Percentiles rank a stretch among this genome's conserved stretches.
phyloP scores from a whole-genome alignment of 2,113 vertebrate genomes.

The Larimichthys polyactis region DNA sequence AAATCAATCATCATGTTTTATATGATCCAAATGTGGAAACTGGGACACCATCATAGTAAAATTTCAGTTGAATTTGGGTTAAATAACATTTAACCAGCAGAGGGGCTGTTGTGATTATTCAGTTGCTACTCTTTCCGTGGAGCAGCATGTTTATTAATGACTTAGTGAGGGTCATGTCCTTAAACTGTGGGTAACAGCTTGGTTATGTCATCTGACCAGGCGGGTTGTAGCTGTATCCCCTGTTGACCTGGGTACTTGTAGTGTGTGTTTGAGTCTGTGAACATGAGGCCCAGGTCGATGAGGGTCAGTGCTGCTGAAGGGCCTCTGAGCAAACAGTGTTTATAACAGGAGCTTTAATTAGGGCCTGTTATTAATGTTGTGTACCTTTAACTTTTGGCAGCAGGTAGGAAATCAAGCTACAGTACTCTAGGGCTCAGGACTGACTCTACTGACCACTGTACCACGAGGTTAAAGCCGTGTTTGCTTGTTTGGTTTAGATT shows the following conservation, averaged over 20 bases:
- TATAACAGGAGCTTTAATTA: not conserved
- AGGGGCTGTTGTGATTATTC: conserved; percentile 10
- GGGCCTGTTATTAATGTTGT: not conserved
- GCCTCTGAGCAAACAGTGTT: conserved; percentile 18
- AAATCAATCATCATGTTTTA: not conserved
- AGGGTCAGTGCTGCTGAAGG: conserved; percentile 23
- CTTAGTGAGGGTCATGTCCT: conserved; percentile 34
- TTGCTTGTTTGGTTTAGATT: not conserved
- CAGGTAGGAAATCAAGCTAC: not conserved
- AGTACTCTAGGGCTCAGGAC: no score
- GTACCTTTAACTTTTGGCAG: not conserved
- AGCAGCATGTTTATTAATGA: conserved; percentile 46
- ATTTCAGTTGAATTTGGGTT: not conserved
- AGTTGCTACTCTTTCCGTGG: conserved; percentile 14
- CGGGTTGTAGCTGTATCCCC: conserved; percentile 47
- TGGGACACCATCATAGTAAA: not conserved
- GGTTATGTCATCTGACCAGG: conserved; percentile 42
- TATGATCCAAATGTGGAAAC: not conserved
- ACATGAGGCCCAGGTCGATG: conserved; percentile 10
- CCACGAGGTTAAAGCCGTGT: not conserved
- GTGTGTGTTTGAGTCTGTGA: conserved; percentile 23
- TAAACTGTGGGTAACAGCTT: conserved; percentile 35
- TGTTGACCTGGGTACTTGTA: conserved; percentile 34
- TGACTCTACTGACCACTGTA: not conserved
- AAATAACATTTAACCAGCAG: not conserved